Conservation (phyloP, 2,888 invertebrate genomes). For the Emesis furor region DNA sequence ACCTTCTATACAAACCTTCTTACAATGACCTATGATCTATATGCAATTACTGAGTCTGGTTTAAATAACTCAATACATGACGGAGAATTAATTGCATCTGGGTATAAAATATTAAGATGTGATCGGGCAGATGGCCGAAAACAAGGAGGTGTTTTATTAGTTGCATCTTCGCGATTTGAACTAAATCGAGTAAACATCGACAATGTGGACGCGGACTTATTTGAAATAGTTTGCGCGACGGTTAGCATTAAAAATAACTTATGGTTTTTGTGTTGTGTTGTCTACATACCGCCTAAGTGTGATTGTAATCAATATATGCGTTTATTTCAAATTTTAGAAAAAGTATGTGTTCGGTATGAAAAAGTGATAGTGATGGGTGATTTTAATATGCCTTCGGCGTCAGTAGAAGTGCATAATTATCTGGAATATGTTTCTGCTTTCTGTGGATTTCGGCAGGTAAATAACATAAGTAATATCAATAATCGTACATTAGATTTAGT, state of each 20-base stretch:
- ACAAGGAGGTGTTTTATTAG: slow-evolving; percentile 23
- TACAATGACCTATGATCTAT: background rate
- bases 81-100: background rate
- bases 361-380: slow-evolving; percentile 43
- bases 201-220: slow-evolving; percentile 33
- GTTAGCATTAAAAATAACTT: background rate
- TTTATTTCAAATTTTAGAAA: slow-evolving; percentile 42
- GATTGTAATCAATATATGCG: background rate
- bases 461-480: slow-evolving; percentile 45
- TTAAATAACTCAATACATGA: background rate
- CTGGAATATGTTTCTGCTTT: slow-evolving; percentile 43
- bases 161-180: background rate
- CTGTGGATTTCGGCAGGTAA: slow-evolving; percentile 55
- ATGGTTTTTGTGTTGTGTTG: slow-evolving; percentile 24
- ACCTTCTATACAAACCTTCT: background rate
- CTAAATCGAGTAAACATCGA: slow-evolving; percentile 4
- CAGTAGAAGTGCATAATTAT: slow-evolving; percentile 37
- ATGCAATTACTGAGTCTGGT: background rate
- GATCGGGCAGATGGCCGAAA: slow-evolving; percentile 36
- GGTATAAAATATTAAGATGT: slow-evolving; percentile 11
- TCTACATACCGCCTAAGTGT: slow-evolving; percentile 17
- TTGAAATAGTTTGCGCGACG: background rate
- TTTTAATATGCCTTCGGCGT: slow-evolving; percentile 36
- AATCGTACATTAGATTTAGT: slow-evolving; percentile 46
- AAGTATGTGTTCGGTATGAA: slow-evolving; percentile 46